Evolutionary conservation across 1,140 invertebrate genomes (phyloP).

Genomic region (Eulimnadia texana): DNA sequence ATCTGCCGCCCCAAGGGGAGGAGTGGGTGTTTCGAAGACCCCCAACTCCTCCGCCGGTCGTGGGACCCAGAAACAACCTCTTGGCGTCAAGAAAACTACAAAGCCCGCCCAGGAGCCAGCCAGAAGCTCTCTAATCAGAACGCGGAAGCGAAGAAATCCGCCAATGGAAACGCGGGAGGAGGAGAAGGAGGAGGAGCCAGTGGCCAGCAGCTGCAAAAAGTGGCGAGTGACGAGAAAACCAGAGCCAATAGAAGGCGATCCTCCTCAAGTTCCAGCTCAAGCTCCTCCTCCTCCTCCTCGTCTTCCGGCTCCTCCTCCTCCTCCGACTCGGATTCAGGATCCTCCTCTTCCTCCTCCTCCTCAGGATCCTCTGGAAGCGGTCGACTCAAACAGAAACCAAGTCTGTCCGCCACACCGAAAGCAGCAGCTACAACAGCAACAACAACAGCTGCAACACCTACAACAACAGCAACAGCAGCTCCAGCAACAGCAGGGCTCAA

Average conservation of each 20-base stretch:
- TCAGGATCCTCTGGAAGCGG: constrained; percentile 25
- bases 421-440: constrained; percentile 11
- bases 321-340: constrained; percentile 22
- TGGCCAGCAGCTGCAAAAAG: constrained; percentile 3
- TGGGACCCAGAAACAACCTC: constrained; percentile 16
- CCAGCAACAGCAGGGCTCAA: too few species aligned
- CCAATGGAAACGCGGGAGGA: neutral
- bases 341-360: constrained; percentile 24
- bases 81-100: constrained; percentile 7
- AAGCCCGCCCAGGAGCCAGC: neutral
- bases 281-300: constrained; percentile 11
- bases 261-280: constrained; percentile 7
- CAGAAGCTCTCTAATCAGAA: neutral
- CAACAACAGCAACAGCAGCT: too few species aligned
- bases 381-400: constrained; percentile 1
- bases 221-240: constrained; percentile 18
- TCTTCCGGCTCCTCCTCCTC: constrained; percentile 6
- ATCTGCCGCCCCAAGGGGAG: constrained; percentile 10
- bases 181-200: constrained; percentile 5
- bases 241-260: constrained; percentile 13
- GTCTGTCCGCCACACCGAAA: neutral
- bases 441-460: constrained; percentile 5
- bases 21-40: constrained; percentile 5
- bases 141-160: constrained; percentile 3
- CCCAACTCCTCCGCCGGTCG: constrained; percentile 13